phyloP scores from a whole-genome alignment of 2,797 vertebrate genomes.

The Cynodonichthys magdalenae region DNA sequence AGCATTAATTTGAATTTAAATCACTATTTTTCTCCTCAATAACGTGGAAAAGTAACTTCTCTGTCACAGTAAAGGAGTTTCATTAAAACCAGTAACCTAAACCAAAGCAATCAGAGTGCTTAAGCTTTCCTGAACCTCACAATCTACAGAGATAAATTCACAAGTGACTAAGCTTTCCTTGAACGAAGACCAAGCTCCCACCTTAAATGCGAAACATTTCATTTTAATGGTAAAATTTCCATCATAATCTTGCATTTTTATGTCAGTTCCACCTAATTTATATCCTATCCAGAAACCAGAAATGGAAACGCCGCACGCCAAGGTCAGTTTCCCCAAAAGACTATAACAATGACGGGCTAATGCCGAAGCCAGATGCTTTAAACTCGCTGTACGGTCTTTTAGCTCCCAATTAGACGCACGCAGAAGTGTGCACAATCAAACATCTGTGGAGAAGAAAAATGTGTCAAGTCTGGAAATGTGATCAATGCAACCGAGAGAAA shows the following conservation, averaged over 20 bases:
- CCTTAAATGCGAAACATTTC: constrained; percentile 19
- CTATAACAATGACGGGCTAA: constrained; percentile 64
- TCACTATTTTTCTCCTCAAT: background rate
- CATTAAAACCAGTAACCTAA: constrained; percentile 10
- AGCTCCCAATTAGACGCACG: constrained; percentile 68
- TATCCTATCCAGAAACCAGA: constrained; percentile 45
- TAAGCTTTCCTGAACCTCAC: constrained; percentile 16
- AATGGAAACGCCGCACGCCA: constrained; percentile 59
- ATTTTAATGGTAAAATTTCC: constrained; percentile 32
- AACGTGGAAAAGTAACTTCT: constrained; percentile 15
- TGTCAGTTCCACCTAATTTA: constrained; percentile 50
- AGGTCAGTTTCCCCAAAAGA: constrained; percentile 63
- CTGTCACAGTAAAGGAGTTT: background rate
- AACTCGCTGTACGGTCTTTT: constrained; percentile 58
- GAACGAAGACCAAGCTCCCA: constrained; percentile 11
- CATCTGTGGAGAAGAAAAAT: constrained; percentile 36
- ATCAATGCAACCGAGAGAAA: constrained; percentile 47
- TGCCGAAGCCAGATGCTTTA: constrained; percentile 72
- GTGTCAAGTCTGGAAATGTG: constrained; percentile 59
- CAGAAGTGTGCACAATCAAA: constrained; percentile 36
- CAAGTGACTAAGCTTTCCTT: background rate
- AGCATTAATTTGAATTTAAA: constrained; percentile 1
- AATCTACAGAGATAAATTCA: constrained; percentile 16
- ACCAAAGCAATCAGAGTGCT: constrained; percentile 11
- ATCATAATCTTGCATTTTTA: constrained; percentile 44